phyloP scores from a whole-genome alignment of 1,140 invertebrate species.

The Anastatus disparis region DNA sequence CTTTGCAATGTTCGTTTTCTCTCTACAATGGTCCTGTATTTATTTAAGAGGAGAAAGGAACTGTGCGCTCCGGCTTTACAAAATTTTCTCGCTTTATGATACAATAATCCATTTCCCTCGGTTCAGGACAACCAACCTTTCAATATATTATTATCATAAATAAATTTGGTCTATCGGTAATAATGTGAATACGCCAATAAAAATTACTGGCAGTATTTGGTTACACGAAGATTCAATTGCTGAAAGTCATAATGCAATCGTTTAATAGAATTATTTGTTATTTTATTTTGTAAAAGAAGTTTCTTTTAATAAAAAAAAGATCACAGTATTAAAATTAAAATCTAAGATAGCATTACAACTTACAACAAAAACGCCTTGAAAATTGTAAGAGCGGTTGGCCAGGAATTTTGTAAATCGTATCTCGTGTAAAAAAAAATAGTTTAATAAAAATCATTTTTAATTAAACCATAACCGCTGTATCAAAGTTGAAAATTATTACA shows the following conservation, averaged over 20 bases:
- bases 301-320: conserved; percentile 2
- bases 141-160: conserved; percentile 69
- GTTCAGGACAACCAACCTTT: conserved; percentile 62
- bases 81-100: conserved; percentile 59
- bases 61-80: conserved; percentile 63
- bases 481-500: conserved; percentile 9
- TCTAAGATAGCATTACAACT: conserved; percentile 48
- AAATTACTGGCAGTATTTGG: conserved; percentile 66
- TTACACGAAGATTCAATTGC: conserved; percentile 38
- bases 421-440: conserved; percentile 1
- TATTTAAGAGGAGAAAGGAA: conserved; percentile 55
- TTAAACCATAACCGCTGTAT: neutral
- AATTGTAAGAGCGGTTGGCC: conserved; percentile 53
- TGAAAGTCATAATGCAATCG: conserved; percentile 23
- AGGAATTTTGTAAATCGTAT: conserved; percentile 54
- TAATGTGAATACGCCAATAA: conserved; percentile 66
- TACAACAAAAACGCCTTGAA: conserved; percentile 50
- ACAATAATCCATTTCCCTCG: conserved; percentile 61
- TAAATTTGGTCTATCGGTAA: conserved; percentile 69
- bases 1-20: conserved; percentile 40
- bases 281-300: conserved; percentile 15
- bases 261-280: neutral
- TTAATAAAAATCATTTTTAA: conserved; percentile 26
- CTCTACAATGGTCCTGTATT: conserved; percentile 47
- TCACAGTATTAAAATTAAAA: conserved; percentile 24